A percentile compares a stretch with the other conserved stretches of the same genome.
These are phyloP conservation scores for Epicampocera succincta DNA, from an alignment of 2,888 invertebrate species.

Conservation along the genomic window DNA sequence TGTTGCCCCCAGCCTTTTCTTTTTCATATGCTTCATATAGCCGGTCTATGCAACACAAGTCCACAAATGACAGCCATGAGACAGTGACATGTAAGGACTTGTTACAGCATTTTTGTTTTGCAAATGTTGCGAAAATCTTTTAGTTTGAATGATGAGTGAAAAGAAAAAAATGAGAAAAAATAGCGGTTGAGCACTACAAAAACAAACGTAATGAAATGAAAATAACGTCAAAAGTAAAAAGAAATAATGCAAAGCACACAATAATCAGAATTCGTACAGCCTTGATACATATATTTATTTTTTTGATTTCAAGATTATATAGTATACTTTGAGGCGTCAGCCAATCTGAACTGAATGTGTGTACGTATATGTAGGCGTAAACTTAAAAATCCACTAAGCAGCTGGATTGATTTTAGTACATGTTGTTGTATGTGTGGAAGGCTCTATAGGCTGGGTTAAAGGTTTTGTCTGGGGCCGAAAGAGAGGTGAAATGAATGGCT, in stretches of 20 bases:
- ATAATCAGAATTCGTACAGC: background rate
- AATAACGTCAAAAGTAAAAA: background rate
- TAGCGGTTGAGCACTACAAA: background rate
- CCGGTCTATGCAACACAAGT: constrained; percentile 22
- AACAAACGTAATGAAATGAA: constrained; percentile 15
- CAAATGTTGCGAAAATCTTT: constrained; percentile 19
- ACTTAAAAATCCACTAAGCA: too few relatives aligned
- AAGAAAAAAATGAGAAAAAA: background rate
- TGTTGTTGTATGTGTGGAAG: too few relatives aligned
- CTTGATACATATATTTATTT: background rate
- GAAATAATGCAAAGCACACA: background rate
- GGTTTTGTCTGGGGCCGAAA: too few relatives aligned
- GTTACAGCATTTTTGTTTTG: constrained; percentile 10
- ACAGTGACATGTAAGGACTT: constrained; percentile 44
- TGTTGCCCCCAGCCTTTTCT: constrained; percentile 18
- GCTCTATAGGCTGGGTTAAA: too few relatives aligned
- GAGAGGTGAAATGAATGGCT: too few relatives aligned
- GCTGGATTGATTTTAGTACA: too few relatives aligned
- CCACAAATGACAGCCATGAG: constrained; percentile 47
- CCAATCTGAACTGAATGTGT: too few relatives aligned
- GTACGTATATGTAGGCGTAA: too few relatives aligned
- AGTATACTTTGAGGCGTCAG: background rate
- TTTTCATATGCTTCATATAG: background rate
- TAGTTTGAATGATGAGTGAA: constrained; percentile 18
- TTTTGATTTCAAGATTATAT: background rate